Conservation (phyloP, 2,797 vertebrate genomes). For the Argya squamiceps region DNA sequence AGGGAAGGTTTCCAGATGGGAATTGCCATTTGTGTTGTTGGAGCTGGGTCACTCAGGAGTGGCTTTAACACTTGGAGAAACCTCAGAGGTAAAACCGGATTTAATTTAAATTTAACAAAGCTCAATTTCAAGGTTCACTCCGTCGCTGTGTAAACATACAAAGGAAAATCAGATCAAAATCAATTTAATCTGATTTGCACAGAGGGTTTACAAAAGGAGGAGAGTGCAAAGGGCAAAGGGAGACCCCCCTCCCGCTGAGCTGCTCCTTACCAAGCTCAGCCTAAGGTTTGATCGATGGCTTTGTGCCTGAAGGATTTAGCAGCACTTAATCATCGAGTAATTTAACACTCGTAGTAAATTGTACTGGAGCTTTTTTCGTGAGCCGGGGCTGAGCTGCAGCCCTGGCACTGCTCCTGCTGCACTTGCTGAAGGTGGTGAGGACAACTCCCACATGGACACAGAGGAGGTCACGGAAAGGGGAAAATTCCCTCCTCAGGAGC, state of each 20-base stretch:
- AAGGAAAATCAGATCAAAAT: neutral
- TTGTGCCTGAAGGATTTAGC: neutral
- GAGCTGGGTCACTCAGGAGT: neutral
- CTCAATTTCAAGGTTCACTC: neutral
- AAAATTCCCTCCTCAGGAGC: neutral
- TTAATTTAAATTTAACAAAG: neutral
- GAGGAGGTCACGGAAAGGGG: neutral
- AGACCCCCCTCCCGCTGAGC: neutral
- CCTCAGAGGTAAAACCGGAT: neutral
- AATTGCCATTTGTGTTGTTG: neutral
- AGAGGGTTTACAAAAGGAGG: neutral
- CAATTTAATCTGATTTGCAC: neutral
- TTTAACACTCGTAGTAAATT: neutral
- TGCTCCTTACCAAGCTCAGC: neutral
- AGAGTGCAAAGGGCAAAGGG: neutral
- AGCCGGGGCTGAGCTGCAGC: neutral
- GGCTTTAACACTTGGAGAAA: neutral
- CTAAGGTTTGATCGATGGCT: neutral
- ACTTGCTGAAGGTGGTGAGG: neutral
- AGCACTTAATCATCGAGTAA: neutral
- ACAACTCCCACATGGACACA: neutral
- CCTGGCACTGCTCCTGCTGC: neutral
- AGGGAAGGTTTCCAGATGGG: neutral
- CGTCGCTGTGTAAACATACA: fast-evolving
- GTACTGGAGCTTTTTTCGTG: fast-evolving